Conservation (phyloP, 2,888 invertebrate species). For the Elgonia sp. region DNA sequence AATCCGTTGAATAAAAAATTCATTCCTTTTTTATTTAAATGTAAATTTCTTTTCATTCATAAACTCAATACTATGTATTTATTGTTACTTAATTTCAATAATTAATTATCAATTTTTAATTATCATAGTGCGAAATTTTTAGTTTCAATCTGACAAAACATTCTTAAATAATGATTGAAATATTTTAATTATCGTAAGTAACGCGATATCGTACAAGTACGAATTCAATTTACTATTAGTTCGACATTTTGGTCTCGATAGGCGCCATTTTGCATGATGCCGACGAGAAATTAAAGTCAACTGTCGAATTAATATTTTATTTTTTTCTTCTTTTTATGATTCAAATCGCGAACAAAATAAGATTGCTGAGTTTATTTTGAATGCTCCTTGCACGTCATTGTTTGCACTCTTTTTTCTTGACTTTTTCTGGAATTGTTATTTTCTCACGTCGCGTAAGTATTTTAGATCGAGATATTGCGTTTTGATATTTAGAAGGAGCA, state of each 20-base stretch:
- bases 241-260: conserved; percentile 61
- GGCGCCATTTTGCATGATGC: conserved; percentile 35
- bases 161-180: too few relatives aligned
- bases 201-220: conserved; percentile 63
- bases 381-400: neutral
- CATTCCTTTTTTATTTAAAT: too few relatives aligned
- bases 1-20: too few relatives aligned
- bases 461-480: neutral
- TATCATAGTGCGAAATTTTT: too few relatives aligned
- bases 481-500: too few relatives aligned
- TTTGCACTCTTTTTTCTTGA: neutral
- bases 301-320: conserved; percentile 42
- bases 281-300: conserved; percentile 57
- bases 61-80: too few relatives aligned
- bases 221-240: conserved; percentile 8
- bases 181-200: conserved; percentile 78
- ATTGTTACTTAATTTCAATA: too few relatives aligned
- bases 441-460: neutral
- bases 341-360: neutral
- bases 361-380: neutral
- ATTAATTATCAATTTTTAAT: too few relatives aligned
- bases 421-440: neutral
- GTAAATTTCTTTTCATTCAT: too few relatives aligned
- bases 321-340: neutral
- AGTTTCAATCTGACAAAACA: too few relatives aligned